phyloP scores from a whole-genome alignment of 2,113 vertebrate genomes.

The Pionites leucogaster region DNA sequence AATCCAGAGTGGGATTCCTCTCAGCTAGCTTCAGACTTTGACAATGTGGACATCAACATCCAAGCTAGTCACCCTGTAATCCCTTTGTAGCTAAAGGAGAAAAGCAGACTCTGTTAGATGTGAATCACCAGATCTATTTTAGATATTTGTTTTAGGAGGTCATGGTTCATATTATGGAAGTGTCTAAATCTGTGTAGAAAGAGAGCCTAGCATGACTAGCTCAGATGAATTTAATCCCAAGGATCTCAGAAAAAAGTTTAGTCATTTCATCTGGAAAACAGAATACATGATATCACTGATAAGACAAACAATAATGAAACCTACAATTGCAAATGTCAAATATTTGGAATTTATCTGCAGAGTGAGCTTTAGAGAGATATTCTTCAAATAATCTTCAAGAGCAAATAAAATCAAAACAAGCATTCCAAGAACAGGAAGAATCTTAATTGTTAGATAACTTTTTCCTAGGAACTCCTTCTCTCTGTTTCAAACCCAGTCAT shows the following conservation, averaged over 20 bases:
- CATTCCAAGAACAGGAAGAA: background rate
- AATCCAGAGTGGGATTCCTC: background rate
- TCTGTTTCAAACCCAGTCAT: background rate
- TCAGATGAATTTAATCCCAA: background rate
- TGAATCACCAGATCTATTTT: background rate
- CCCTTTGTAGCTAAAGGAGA: background rate
- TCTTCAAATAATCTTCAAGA: background rate
- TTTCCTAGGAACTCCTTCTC: background rate
- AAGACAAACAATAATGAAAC: background rate
- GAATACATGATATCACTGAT: background rate
- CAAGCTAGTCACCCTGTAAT: background rate
- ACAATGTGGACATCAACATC: background rate
- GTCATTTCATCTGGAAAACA: background rate
- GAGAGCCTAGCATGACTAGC: background rate
- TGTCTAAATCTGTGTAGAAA: background rate
- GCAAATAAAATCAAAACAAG: background rate
- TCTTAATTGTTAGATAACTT: background rate
- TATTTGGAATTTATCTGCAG: slow-evolving; percentile 3
- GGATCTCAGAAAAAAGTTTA: background rate
- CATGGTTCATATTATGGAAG: background rate
- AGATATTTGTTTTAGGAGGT: background rate
- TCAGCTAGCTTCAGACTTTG: background rate
- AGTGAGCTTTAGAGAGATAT: background rate
- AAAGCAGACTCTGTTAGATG: background rate
- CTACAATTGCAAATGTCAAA: background rate